Conservation (phyloP, 2,888 invertebrate genomes). For the Magallana nippona region DNA sequence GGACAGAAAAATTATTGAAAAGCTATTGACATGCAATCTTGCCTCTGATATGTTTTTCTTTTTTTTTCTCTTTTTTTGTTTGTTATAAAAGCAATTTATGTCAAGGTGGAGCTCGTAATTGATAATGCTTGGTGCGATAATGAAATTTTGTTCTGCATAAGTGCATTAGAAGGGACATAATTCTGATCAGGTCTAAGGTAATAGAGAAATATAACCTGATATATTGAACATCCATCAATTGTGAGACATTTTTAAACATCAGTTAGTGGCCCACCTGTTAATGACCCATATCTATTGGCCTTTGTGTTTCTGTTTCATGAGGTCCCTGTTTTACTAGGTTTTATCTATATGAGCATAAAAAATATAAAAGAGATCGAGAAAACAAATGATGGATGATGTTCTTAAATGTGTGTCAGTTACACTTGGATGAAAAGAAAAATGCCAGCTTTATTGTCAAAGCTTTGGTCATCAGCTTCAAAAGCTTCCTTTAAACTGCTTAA, state of each 20-base stretch:
- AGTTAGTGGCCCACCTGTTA: conserved; percentile 27
- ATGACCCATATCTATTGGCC: conserved; percentile 17
- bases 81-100: conserved; percentile 7
- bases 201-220: neutral
- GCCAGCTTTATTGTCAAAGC: neutral
- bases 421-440: neutral
- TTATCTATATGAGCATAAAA: neutral
- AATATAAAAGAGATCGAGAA: neutral
- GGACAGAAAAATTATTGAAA: neutral
- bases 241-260: conserved; percentile 18
- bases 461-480: neutral
- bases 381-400: conserved; percentile 3
- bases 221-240: neutral
- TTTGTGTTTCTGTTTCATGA: neutral
- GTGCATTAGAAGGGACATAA: conserved; percentile 9
- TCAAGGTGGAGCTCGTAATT: conserved; percentile 31
- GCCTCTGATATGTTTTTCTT: neutral
- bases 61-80: neutral
- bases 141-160: neutral
- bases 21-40: neutral
- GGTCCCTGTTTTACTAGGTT: neutral
- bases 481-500: neutral
- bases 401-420: neutral
- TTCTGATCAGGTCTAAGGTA: neutral
- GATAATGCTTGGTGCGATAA: conserved; percentile 11